Evolutionary conservation across 2,888 invertebrate species (phyloP).

Genomic region (Apodemia duryi): DNA sequence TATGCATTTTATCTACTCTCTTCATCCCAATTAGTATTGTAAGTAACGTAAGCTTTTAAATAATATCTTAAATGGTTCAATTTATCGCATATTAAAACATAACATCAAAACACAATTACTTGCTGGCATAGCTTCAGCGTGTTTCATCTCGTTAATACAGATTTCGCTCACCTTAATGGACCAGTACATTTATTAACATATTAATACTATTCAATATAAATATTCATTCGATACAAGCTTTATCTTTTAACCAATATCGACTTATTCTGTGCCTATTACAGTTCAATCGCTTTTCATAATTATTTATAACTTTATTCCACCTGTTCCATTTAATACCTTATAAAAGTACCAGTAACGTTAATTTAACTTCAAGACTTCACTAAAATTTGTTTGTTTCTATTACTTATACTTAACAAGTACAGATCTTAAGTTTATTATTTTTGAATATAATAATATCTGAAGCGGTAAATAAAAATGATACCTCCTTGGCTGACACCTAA

Average conservation of each 20-base stretch:
- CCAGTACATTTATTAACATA: constrained; percentile 61
- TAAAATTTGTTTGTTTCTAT: not conserved
- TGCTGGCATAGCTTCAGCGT: constrained; percentile 34
- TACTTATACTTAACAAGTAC: not conserved
- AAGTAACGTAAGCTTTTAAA: not conserved
- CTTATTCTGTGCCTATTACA: constrained; percentile 33
- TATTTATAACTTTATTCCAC: constrained; percentile 9
- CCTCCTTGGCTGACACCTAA: not conserved
- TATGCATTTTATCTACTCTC: no score
- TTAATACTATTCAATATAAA: constrained; percentile 57
- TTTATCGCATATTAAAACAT: not conserved
- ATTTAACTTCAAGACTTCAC: not conserved
- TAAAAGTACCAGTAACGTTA: not conserved
- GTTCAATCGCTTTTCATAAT: constrained; percentile 6
- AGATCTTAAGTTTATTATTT: not conserved
- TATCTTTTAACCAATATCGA: constrained; percentile 51
- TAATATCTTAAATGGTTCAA: constrained; percentile 3
- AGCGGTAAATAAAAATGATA: not conserved
- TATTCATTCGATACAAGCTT: constrained; percentile 52
- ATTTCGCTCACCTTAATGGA: constrained; percentile 49
- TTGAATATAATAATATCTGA: no score
- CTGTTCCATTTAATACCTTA: not conserved
- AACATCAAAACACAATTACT: constrained; percentile 8
- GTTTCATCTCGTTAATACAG: constrained; percentile 41
- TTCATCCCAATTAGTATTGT: no score